These are phyloP conservation scores for Pogonus chalceus DNA, from an alignment of 1,140 invertebrate species.

Conservation along the genomic window DNA sequence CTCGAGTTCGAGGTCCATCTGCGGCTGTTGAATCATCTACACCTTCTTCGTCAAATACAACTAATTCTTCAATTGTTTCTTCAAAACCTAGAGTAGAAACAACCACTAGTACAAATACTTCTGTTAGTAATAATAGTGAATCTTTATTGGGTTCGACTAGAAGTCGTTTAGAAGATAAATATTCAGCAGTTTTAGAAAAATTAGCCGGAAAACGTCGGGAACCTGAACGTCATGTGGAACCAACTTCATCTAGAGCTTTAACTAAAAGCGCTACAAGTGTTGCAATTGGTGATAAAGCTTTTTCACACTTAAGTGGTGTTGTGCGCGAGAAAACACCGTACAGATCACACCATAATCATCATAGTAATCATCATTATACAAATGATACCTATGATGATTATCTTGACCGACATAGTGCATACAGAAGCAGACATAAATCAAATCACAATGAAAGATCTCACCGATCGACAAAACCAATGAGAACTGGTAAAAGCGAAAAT, in stretches of 20 bases:
- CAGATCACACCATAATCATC: slow-evolving; percentile 34
- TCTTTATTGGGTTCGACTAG: slow-evolving; percentile 41
- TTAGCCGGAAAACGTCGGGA: slow-evolving; percentile 49
- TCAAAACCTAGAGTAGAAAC: neutral
- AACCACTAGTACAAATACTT: neutral
- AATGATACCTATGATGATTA: slow-evolving; percentile 29
- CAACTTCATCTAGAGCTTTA: slow-evolving; percentile 33
- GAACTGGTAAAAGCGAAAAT: slow-evolving; percentile 42
- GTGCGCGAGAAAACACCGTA: slow-evolving; percentile 50
- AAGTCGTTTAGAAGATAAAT: slow-evolving; percentile 63
- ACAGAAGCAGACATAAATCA: slow-evolving; percentile 26
- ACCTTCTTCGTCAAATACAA: slow-evolving; percentile 22
- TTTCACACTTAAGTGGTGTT: slow-evolving; percentile 30
- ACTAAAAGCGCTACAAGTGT: slow-evolving; percentile 47
- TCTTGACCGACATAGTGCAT: slow-evolving; percentile 26
- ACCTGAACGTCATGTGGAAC: slow-evolving; percentile 55
- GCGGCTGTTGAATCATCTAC: slow-evolving; percentile 24
- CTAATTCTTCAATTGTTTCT: slow-evolving; percentile 11
- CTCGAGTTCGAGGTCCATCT: slow-evolving; percentile 57
- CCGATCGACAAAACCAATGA: slow-evolving; percentile 33
- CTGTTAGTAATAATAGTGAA: slow-evolving; percentile 8
- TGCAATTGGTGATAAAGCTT: slow-evolving; percentile 49
- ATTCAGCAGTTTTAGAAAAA: slow-evolving; percentile 57
- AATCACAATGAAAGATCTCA: slow-evolving; percentile 35
- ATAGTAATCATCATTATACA: slow-evolving; percentile 24